phyloP scores from a whole-genome alignment of 2,797 vertebrate species.

The Melanotaenia parkinsoni region DNA sequence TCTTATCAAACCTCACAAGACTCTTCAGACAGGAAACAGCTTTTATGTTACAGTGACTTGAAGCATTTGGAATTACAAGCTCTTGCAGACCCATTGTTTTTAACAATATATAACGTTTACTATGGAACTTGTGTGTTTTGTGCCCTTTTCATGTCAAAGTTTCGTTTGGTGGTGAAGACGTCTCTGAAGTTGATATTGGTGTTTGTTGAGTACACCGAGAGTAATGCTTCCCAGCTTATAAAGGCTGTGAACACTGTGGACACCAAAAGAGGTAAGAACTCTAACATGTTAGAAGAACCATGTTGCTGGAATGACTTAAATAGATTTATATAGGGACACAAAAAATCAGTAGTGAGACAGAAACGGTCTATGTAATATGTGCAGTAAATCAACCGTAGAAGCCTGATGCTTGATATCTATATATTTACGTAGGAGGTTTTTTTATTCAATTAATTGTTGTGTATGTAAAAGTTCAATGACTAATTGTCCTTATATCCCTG shows the following conservation, averaged over 20 bases:
- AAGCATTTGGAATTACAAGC: conserved; percentile 10
- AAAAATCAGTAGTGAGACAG: neutral
- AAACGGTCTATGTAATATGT: neutral
- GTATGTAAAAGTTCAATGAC: neutral
- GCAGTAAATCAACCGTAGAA: neutral
- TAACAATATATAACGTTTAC: neutral
- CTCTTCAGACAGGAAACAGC: conserved; percentile 45
- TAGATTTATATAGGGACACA: too few species aligned
- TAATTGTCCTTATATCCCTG: neutral
- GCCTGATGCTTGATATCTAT: neutral
- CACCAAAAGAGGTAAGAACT: conserved; percentile 86
- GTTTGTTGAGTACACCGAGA: conserved; percentile 96
- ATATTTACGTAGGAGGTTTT: neutral
- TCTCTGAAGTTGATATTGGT: conserved; percentile 95
- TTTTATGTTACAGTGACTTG: conserved; percentile 13
- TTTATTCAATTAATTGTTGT: too few species aligned
- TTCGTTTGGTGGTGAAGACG: conserved; percentile 96
- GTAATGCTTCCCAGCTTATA: conserved; percentile 89
- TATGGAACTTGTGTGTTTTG: neutral
- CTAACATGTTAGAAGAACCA: neutral
- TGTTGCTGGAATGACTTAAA: neutral
- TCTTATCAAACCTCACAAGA: conserved; percentile 54
- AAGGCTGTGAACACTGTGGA: conserved; percentile 89
- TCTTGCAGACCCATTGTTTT: conserved; percentile 3
- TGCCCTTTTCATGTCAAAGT: conserved; percentile 74